Evolutionary conservation across 2,888 invertebrate genomes (phyloP).

Genomic region (Schizotus pectinicornis): DNA sequence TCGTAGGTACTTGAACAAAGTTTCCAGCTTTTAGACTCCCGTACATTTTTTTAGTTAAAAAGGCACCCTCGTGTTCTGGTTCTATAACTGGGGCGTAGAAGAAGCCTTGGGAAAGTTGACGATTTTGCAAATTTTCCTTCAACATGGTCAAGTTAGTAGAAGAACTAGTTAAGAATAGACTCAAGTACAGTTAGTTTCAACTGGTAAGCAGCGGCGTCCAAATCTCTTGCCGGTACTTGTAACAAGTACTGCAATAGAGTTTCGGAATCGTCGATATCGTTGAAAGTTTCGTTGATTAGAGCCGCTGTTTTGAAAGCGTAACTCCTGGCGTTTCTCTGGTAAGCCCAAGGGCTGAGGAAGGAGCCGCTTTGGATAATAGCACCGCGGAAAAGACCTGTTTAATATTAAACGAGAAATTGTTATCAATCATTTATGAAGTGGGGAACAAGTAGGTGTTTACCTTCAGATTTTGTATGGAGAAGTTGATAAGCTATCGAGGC

Average conservation of each 20-base stretch:
- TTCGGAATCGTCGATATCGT: slow-evolving; percentile 11
- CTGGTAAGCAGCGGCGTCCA: slow-evolving; percentile 18
- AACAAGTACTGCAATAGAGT: slow-evolving; percentile 24
- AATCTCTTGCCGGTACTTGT: slow-evolving; percentile 18
- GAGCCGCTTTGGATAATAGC: slow-evolving; percentile 36
- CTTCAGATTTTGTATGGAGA: slow-evolving; percentile 18
- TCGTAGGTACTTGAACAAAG: slow-evolving; percentile 31
- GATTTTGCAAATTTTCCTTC: too few species aligned
- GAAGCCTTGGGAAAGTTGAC: slow-evolving; percentile 34
- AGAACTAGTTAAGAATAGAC: neutral
- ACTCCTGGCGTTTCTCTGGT: slow-evolving; percentile 14
- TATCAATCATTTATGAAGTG: neutral
- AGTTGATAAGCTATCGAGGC: slow-evolving; percentile 30
- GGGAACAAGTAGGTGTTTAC: neutral
- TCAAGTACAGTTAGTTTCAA: neutral
- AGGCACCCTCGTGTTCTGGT: slow-evolving; percentile 34
- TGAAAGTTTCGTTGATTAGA: slow-evolving; percentile 21
- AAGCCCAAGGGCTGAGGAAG: slow-evolving; percentile 29
- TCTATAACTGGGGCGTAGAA: slow-evolving; percentile 37
- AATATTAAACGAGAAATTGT: too few species aligned
- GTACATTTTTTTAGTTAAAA: slow-evolving; percentile 32
- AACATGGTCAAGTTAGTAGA: neutral
- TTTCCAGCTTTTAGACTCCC: slow-evolving; percentile 29
- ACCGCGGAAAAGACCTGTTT: slow-evolving; percentile 30
- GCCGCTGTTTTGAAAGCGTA: slow-evolving; percentile 26